Percentiles rank a stretch among this genome's conserved stretches.
phyloP scores from a whole-genome alignment of 2,888 invertebrate species.

The Trichogramma dendrolimi region DNA sequence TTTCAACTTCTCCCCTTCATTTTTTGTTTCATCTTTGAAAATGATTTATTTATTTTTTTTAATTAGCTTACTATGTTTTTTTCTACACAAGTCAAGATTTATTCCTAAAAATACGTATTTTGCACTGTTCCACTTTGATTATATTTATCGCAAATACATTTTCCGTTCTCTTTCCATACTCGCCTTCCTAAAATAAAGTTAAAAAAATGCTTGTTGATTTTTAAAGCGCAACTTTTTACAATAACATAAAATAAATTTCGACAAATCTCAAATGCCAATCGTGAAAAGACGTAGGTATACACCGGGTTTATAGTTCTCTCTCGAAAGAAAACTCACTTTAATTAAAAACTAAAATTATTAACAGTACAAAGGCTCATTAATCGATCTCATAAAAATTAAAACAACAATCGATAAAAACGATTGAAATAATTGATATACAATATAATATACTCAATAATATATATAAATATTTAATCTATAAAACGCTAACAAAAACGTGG shows the following conservation, averaged over 20 bases:
- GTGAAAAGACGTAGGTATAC: too few relatives aligned
- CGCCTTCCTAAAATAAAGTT: too few relatives aligned
- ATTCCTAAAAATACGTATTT: slow-evolving; percentile 30
- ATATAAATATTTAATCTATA: slow-evolving; percentile 2
- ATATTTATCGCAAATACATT: background rate
- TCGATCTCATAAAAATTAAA: background rate
- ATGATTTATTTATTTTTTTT: slow-evolving; percentile 13
- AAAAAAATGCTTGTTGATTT: too few relatives aligned
- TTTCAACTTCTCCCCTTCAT: slow-evolving; percentile 17
- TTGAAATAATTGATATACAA: slow-evolving; percentile 5
- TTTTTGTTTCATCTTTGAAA: slow-evolving; percentile 18
- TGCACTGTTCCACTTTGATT: slow-evolving; percentile 32
- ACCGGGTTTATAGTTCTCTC: too few relatives aligned
- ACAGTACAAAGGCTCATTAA: too few relatives aligned
- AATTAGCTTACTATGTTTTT: slow-evolving; percentile 7
- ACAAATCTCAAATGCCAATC: too few relatives aligned
- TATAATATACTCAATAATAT: slow-evolving; percentile 8
- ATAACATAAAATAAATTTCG: too few relatives aligned
- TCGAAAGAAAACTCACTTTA: too few relatives aligned
- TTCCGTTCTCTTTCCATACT: background rate
- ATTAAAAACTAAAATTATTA: too few relatives aligned
- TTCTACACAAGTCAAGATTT: slow-evolving; percentile 19
- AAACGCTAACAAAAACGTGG: slow-evolving; percentile 21
- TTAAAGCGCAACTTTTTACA: too few relatives aligned
- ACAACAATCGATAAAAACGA: slow-evolving; percentile 5